A percentile compares a stretch with the other conserved stretches of the same genome.
phyloP scores from a whole-genome alignment of 2,113 vertebrate genomes.

The Gadus chalcogrammus region DNA sequence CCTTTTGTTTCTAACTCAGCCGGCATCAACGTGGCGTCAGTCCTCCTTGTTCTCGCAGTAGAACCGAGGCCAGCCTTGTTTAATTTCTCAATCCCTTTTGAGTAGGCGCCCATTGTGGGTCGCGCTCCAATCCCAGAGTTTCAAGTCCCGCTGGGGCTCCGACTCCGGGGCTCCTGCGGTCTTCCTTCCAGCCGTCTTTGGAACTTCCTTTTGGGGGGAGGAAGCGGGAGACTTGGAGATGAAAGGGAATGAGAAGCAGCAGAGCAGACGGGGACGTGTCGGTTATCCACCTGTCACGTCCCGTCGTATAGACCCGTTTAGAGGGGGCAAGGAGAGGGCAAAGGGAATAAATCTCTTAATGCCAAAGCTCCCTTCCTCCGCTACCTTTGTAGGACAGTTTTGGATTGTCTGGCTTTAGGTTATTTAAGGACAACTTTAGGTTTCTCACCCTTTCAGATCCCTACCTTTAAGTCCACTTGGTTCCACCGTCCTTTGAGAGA shows the following conservation, averaged over 20 bases:
- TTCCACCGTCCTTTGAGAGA: too few relatives aligned
- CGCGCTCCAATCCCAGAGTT: constrained; percentile 47
- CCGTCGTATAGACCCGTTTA: too few relatives aligned
- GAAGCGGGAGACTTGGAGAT: not conserved
- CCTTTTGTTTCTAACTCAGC: not conserved
- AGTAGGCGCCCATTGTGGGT: constrained; percentile 40
- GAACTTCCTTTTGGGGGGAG: constrained; percentile 11
- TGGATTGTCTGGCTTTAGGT: too few relatives aligned
- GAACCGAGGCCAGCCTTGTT: constrained; percentile 25
- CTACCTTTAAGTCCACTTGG: too few relatives aligned
- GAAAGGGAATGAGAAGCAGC: constrained; percentile 8
- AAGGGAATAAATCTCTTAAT: too few relatives aligned
- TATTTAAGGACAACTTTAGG: too few relatives aligned
- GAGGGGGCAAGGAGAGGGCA: too few relatives aligned
- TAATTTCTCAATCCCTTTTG: constrained; percentile 26
- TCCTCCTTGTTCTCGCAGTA: not conserved
- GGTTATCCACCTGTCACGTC: constrained; percentile 10
- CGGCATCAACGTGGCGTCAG: too few relatives aligned
- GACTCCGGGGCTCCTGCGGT: constrained; percentile 28
- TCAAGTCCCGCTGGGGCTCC: constrained; percentile 41
- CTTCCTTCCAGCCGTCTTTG: constrained; percentile 1
- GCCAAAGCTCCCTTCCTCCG: too few relatives aligned
- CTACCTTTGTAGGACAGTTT: too few relatives aligned
- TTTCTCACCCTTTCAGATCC: too few relatives aligned
- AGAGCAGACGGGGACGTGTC: constrained; percentile 19